Conservation (phyloP, 2,113 vertebrate species). For the Columba janthina region DNA sequence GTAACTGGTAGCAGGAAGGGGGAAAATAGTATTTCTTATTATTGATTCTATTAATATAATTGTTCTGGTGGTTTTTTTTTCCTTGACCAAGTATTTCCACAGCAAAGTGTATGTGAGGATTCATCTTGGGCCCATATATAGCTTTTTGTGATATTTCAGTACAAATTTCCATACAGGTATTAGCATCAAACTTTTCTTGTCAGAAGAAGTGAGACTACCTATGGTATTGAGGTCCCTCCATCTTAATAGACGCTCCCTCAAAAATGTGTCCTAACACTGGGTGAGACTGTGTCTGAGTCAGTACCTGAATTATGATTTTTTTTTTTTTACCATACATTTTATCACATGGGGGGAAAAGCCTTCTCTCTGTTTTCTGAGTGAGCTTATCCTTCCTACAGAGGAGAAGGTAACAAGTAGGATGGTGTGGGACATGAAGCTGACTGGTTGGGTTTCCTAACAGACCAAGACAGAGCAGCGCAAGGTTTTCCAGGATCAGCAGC, state of each 20-base stretch:
- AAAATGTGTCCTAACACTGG: rapidly evolving
- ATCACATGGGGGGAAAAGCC: not conserved
- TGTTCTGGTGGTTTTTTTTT: not conserved
- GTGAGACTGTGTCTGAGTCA: not conserved
- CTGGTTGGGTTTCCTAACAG: not conserved
- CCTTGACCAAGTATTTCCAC: not conserved
- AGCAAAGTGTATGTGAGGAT: not conserved
- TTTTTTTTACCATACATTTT: not conserved
- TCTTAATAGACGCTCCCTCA: not conserved
- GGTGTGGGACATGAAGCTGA: not conserved
- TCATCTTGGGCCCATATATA: not conserved
- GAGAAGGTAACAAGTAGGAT: too few relatives aligned
- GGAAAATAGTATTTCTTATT: not conserved
- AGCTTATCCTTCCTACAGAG: not conserved
- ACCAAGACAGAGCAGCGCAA: rapidly evolving
- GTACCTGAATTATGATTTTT: not conserved
- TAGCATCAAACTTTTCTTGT: not conserved
- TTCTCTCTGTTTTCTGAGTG: not conserved
- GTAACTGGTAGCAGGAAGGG: not conserved
- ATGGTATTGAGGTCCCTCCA: not conserved
- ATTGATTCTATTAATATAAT: not conserved
- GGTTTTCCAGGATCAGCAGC: not conserved
- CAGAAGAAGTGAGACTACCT: not conserved
- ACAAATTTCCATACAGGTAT: not conserved
- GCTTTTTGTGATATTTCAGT: not conserved